Evolutionary conservation across 2,888 invertebrate species (phyloP).

Genomic region (Hyposoter didymator): DNA sequence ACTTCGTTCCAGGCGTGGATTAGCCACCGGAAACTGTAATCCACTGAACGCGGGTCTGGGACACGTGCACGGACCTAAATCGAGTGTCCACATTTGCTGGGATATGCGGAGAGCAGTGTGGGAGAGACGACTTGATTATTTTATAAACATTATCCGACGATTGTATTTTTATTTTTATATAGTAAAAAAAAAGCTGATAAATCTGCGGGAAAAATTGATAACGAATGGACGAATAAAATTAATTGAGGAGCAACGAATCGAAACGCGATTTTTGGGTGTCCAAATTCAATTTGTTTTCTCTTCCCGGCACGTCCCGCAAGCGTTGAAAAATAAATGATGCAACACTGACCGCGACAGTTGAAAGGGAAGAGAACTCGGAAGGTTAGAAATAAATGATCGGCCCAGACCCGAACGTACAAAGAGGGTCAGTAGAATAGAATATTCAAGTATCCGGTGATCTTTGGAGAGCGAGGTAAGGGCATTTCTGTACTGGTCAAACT

Average conservation of each 20-base stretch:
- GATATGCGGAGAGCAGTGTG: background rate
- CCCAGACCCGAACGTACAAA: background rate
- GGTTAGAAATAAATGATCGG: background rate
- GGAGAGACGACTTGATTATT: background rate
- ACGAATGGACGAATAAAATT: background rate
- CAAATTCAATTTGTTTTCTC: background rate
- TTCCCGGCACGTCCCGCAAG: background rate
- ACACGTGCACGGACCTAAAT: constrained; percentile 9
- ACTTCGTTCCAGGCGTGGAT: constrained; percentile 43
- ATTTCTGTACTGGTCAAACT: constrained; percentile 49
- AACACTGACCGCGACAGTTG: background rate
- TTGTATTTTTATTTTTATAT: background rate
- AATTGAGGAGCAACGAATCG: background rate
- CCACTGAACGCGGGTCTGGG: constrained; percentile 22
- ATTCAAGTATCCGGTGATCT: background rate
- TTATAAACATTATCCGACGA: background rate
- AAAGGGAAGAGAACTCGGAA: background rate
- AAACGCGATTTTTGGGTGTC: background rate
- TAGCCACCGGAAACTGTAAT: constrained; percentile 40
- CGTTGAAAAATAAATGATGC: background rate
- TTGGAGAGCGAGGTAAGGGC: constrained; percentile 12
- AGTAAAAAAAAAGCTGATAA: background rate
- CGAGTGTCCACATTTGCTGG: background rate
- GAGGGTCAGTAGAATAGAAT: constrained; percentile 9
- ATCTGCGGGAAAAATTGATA: background rate